phyloP scores from a whole-genome alignment of 2,797 vertebrate species.

The Pangasius sanitwongsei region DNA sequence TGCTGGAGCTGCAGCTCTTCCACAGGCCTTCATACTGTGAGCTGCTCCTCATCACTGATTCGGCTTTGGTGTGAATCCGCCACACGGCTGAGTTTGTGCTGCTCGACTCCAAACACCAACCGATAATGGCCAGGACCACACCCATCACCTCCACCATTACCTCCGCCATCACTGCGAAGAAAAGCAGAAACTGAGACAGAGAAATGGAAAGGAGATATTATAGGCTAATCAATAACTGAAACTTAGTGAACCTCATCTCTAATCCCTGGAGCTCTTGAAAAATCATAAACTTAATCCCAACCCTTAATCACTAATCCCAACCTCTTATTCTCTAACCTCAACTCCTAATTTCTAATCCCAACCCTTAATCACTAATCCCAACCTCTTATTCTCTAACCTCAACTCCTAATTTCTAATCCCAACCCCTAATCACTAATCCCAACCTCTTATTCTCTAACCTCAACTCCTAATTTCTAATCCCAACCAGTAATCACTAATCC shows the following conservation, averaged over 20 bases:
- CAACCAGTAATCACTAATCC: too few species aligned
- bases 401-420: background rate
- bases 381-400: background rate
- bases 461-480: background rate
- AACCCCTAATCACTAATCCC: background rate
- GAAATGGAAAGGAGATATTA: background rate
- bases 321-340: background rate
- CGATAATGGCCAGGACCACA: conserved; percentile 68
- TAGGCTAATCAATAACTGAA: background rate
- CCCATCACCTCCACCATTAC: conserved; percentile 71
- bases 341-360: background rate
- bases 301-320: background rate
- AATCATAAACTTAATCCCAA: background rate
- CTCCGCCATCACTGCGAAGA: conserved; percentile 60
- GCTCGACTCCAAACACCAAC: conserved; percentile 76
- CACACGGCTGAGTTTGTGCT: conserved; percentile 72
- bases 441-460: background rate
- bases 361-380: background rate
- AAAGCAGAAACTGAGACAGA: background rate
- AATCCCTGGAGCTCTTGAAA: background rate
- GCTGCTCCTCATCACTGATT: conserved; percentile 65
- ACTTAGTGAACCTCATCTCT: background rate
- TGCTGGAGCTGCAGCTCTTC: conserved; percentile 71
- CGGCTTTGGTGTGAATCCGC: conserved; percentile 65
- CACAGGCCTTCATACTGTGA: conserved; percentile 74